phyloP scores from a whole-genome alignment of 2,888 invertebrate genomes.

The Tetramorium bicarinatum region DNA sequence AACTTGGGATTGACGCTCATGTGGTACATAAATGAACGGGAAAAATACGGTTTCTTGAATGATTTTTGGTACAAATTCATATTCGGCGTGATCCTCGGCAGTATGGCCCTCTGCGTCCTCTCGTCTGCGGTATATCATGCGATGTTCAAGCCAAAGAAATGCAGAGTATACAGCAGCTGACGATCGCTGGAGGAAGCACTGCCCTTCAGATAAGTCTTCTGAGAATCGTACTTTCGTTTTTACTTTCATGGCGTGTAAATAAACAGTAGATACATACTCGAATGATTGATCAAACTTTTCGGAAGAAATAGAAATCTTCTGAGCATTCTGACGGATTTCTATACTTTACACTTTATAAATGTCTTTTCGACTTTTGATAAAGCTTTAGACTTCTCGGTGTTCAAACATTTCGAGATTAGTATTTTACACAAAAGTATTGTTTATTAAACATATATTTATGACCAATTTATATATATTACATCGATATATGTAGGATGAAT shows the following conservation, averaged over 20 bases:
- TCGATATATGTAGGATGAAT: constrained; percentile 62
- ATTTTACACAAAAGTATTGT: constrained; percentile 33
- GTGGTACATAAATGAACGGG: constrained; percentile 86
- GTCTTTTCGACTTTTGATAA: constrained; percentile 13
- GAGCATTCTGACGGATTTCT: neutral
- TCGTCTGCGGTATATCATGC: constrained; percentile 80
- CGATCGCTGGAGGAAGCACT: constrained; percentile 39
- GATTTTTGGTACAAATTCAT: constrained; percentile 90
- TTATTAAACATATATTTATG: constrained; percentile 64
- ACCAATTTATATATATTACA: constrained; percentile 59
- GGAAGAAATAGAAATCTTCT: neutral
- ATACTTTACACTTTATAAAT: neutral
- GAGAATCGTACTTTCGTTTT: constrained; percentile 10
- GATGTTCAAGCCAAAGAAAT: constrained; percentile 83
- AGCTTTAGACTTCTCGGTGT: constrained; percentile 1
- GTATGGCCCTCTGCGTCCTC: constrained; percentile 84
- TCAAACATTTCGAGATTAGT: constrained; percentile 13
- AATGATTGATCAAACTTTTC: neutral
- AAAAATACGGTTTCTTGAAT: no score
- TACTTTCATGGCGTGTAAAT: neutral
- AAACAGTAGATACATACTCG: neutral
- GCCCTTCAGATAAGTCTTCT: constrained; percentile 21
- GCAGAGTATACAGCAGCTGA: constrained; percentile 79
- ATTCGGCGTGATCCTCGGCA: constrained; percentile 89
- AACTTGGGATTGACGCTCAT: constrained; percentile 90